Base-by-base conservation (phyloP, 2,888 invertebrate species). In the Myathropa florea region DNA sequence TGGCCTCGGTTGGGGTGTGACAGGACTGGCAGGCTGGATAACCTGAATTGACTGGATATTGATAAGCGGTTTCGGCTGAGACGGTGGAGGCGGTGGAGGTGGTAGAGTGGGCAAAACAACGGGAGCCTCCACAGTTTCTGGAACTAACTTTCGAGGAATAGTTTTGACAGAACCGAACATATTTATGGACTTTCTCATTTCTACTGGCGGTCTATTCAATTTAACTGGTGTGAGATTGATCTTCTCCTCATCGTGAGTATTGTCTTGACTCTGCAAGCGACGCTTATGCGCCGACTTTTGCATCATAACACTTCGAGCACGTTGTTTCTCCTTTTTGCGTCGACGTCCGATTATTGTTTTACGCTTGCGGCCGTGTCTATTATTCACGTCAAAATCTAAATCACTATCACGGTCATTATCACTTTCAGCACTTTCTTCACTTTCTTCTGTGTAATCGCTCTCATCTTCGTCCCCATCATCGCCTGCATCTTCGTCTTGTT, bases 381-480 rank as follows among this genome's bases (percentile, higher is more conserved):
- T 94, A 89, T 94, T 94, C 80, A 95, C 94, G 89, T 94, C 94
- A 83, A 95, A 95, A 92, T 95, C 95, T 33, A 95, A 94, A 89
- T 95, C 95, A 90, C 94, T 94, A 78, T 95, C 95, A 61, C 94
- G 94, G 87, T 93, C 93, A 89, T 95, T 95, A 79, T 92, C 92
- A 0, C 90, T 90, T 46, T 92, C 91, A 4, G 88, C 91, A 10
- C 92, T 91, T 12, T 88, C 88, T 24, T 94, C 94, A 85, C 93
- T 94, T 67, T 81, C 84, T 9, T 93, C 93, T 67, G 93, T 93
- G 71, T 94, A 92, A 90, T 95, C 93, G 90, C 92, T 92, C 91
- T 93, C 91, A 3, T 85, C 79, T 4, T 78, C 88, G 10, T 85
- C 79, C 0, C 36, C 65, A 89, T 94, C 93, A 89, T 94, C 91